These are phyloP conservation scores for Rhabdomys pumilio DNA, from an alignment of 2,797 vertebrate genomes.

Conservation along the genomic window DNA sequence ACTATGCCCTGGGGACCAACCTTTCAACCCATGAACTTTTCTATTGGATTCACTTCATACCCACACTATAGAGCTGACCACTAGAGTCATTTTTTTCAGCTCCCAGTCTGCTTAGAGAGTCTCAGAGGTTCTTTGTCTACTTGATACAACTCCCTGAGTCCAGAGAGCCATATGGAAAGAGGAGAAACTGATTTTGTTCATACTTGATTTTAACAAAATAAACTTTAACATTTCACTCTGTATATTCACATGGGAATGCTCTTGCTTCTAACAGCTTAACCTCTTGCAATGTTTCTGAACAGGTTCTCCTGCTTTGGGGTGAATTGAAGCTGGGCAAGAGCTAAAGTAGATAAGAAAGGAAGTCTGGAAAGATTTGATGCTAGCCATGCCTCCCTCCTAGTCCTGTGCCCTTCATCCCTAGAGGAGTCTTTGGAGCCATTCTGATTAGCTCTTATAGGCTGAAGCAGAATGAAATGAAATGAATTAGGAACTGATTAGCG, in stretches of 20 bases:
- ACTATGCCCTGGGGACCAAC: neutral
- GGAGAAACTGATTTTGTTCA: neutral
- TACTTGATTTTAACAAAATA: constrained; percentile 42
- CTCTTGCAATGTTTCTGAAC: neutral
- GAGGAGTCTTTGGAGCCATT: neutral
- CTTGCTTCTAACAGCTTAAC: constrained; percentile 10
- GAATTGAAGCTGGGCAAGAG: constrained; percentile 29
- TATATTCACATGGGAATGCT: neutral
- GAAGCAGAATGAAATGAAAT: constrained; percentile 43
- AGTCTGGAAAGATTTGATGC: constrained; percentile 42
- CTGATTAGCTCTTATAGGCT: neutral
- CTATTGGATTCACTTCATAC: neutral
- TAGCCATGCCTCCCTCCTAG: neutral
- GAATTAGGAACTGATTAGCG: constrained; percentile 11
- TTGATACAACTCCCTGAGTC: neutral
- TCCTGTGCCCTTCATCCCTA: constrained; percentile 23
- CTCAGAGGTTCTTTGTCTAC: neutral
- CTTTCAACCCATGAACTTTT: neutral
- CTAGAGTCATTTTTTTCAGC: neutral
- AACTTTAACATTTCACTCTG: constrained; percentile 41
- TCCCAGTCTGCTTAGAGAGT: neutral
- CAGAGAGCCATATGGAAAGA: neutral
- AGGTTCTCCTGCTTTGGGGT: neutral
- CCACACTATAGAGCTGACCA: neutral
- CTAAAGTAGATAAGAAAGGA: constrained; percentile 38